Evolutionary conservation across 2,888 invertebrate genomes (phyloP).

Genomic region (Ametastegia equiseti): DNA sequence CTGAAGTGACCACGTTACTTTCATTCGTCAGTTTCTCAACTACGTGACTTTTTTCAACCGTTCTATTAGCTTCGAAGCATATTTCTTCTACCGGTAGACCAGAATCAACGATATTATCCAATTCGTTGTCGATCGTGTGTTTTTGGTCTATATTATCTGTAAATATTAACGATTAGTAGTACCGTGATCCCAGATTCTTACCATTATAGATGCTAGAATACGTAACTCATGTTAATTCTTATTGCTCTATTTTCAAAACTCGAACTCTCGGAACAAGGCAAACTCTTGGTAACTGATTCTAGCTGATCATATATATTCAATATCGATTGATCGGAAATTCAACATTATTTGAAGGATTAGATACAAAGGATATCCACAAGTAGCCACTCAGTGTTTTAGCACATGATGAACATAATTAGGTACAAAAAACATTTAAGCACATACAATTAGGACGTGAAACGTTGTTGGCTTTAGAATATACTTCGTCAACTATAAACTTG

Average conservation of each 20-base stretch:
- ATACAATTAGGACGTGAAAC: too few species aligned
- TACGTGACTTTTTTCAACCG: conserved; percentile 14
- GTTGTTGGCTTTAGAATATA: background rate
- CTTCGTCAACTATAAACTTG: background rate
- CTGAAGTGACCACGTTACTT: conserved; percentile 55
- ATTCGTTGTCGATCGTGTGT: background rate
- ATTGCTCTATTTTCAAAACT: background rate
- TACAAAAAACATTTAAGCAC: background rate
- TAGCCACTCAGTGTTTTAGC: conserved; percentile 8
- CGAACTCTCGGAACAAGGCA: conserved; percentile 41
- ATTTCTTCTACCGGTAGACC: conserved; percentile 34
- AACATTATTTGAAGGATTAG: conserved; percentile 18
- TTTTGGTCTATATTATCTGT: background rate
- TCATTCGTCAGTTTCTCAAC: conserved; percentile 18
- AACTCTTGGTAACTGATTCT: background rate
- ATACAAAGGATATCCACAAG: conserved; percentile 1
- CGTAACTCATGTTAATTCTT: background rate
- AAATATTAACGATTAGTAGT: background rate
- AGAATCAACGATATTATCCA: conserved; percentile 5
- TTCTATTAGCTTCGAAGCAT: conserved; percentile 23
- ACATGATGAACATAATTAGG: conserved; percentile 31
- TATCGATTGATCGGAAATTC: background rate
- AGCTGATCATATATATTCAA: background rate
- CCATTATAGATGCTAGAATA: background rate
- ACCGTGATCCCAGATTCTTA: background rate